A percentile compares a stretch with the other conserved stretches of the same genome.
Evolutionary conservation across 2,888 invertebrate genomes (phyloP).

Genomic region (Polyploca ridens): DNA sequence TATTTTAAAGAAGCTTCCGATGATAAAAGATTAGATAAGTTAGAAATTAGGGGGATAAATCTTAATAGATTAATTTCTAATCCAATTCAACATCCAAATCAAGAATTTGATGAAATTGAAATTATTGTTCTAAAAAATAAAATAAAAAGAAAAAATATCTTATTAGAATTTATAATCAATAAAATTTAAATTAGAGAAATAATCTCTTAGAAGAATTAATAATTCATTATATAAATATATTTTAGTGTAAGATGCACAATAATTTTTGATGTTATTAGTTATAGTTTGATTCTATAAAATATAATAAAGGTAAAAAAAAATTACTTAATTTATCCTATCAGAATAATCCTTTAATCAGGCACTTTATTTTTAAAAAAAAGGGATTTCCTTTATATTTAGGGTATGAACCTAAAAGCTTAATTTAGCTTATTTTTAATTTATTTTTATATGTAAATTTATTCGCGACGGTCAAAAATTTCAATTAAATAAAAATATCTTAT

Average conservation of each 20-base stretch:
- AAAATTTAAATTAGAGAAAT: slow-evolving; percentile 83
- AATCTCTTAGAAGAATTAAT: slow-evolving; percentile 64
- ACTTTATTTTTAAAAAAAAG: slow-evolving; percentile 79
- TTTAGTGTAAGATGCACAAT: slow-evolving; percentile 86
- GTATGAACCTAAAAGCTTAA: slow-evolving; percentile 87
- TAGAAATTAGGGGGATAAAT: slow-evolving; percentile 85
- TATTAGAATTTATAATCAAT: slow-evolving; percentile 72
- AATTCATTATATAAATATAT: slow-evolving; percentile 65
- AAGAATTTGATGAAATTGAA: slow-evolving; percentile 67
- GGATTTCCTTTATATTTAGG: slow-evolving; percentile 78
- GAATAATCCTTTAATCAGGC: slow-evolving; percentile 78
- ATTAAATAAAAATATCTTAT: slow-evolving; percentile 28
- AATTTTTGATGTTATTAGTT: slow-evolving; percentile 85
- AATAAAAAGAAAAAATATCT: slow-evolving; percentile 81
- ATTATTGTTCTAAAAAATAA: slow-evolving; percentile 78
- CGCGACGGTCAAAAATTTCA: slow-evolving; percentile 41
- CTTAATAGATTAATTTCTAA: slow-evolving; percentile 86
- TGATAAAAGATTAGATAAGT: slow-evolving; percentile 73
- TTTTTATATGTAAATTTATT: slow-evolving; percentile 43
- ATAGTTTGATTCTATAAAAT: slow-evolving; percentile 86
- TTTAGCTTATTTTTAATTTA: slow-evolving; percentile 79
- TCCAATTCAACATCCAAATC: slow-evolving; percentile 83
- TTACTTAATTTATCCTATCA: slow-evolving; percentile 75
- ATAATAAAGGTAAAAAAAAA: slow-evolving; percentile 82
- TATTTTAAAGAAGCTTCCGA: slow-evolving; percentile 86